Percentiles rank a stretch among this genome's conserved stretches.
Evolutionary conservation across 2,797 vertebrate genomes (phyloP).

Genomic region (Amblyraja radiata): DNA sequence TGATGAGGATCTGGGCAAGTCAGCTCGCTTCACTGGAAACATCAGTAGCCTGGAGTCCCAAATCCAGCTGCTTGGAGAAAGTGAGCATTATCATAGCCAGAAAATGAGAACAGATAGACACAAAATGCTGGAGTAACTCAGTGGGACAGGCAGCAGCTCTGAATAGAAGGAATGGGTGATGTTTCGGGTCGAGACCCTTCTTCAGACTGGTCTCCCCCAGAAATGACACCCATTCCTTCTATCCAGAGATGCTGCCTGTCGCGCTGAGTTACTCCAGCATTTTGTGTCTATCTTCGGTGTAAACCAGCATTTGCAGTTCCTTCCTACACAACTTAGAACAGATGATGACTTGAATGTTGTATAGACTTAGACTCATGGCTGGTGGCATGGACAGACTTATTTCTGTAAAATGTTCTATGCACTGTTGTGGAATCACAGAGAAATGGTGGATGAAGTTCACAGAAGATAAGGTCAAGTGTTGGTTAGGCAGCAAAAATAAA

Average conservation of each 20-base stretch:
- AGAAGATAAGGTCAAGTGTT: background rate
- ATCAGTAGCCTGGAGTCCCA: constrained; percentile 60
- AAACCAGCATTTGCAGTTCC: too few species aligned
- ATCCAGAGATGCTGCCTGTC: too few species aligned
- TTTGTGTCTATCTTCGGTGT: too few species aligned
- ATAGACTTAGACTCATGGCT: background rate
- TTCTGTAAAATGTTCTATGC: background rate
- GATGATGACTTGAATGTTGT: too few species aligned
- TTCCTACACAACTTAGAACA: too few species aligned
- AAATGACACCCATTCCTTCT: too few species aligned
- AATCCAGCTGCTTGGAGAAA: constrained; percentile 65
- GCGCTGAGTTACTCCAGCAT: too few species aligned
- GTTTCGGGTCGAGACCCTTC: too few species aligned
- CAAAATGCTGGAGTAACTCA: too few species aligned
- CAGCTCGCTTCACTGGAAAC: constrained; percentile 64
- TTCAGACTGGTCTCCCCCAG: too few species aligned
- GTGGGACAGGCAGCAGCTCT: too few species aligned
- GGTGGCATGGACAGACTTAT: background rate
- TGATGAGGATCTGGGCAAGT: constrained; percentile 63
- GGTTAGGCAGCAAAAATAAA: background rate
- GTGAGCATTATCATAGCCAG: constrained; percentile 49
- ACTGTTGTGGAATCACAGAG: background rate
- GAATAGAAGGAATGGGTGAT: too few species aligned
- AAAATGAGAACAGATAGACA: background rate
- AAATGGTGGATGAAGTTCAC: background rate